Percentiles rank a stretch among this genome's conserved stretches.
phyloP scores from a whole-genome alignment of 2,797 vertebrate species.

The Myotis daubentonii region DNA sequence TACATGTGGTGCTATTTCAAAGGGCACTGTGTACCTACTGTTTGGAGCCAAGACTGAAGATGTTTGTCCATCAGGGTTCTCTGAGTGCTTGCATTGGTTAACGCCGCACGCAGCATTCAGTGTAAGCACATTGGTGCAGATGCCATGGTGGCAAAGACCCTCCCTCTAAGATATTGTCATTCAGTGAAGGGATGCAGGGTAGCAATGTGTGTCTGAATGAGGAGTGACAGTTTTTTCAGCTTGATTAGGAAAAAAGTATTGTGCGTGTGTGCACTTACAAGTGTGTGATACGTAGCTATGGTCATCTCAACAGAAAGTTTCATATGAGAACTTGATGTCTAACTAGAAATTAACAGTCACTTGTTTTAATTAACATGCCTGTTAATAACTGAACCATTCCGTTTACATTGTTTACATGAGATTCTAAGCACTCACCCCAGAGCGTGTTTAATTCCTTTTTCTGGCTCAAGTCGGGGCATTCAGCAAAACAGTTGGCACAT shows the following conservation, averaged over 20 bases:
- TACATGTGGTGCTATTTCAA: not conserved
- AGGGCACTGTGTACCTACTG: not conserved
- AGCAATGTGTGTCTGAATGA: slow-evolving; percentile 62
- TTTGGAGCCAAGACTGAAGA: not conserved
- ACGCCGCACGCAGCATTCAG: not conserved
- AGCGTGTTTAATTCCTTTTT: slow-evolving; percentile 53
- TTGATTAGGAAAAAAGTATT: slow-evolving; percentile 29
- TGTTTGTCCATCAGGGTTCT: not conserved
- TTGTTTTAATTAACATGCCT: slow-evolving; percentile 71
- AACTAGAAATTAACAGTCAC: slow-evolving; percentile 69
- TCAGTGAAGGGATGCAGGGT: slow-evolving; percentile 64
- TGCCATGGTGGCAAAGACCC: slow-evolving; percentile 65
- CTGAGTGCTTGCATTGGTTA: not conserved
- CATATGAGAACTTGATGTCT: slow-evolving; percentile 56
- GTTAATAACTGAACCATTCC: slow-evolving; percentile 65
- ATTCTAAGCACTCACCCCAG: slow-evolving; percentile 57
- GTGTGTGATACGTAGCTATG: not conserved
- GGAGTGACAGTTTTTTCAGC: slow-evolving; percentile 54
- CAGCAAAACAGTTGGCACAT: slow-evolving; percentile 72
- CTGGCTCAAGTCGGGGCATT: slow-evolving; percentile 64
- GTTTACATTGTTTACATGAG: slow-evolving; percentile 53
- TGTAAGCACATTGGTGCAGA: slow-evolving; percentile 59
- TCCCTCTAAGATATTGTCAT: slow-evolving; percentile 44
- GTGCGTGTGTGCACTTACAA: not conserved
- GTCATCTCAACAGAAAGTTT: slow-evolving; percentile 66